Evolutionary conservation across 2,113 vertebrate species (phyloP), one percentile per base, ranked within the genome.

Genomic region (Coryphaenoides rupestris): DNA sequence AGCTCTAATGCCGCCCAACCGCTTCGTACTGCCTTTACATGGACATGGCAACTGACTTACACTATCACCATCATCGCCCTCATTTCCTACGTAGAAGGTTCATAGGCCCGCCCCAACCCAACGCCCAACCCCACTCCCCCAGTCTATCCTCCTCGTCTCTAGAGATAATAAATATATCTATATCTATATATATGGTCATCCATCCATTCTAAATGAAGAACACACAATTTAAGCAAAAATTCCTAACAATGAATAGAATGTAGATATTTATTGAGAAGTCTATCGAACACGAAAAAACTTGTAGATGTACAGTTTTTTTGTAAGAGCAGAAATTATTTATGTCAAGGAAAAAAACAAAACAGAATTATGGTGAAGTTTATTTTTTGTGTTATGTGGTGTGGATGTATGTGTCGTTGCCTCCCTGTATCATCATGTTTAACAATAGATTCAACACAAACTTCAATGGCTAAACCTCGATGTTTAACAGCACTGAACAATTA

Each of bases 31-130:
- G 95, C 96, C 95, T 94, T 96, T 96, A 97, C 96, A 98, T 98
- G 97, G 97, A 99, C 96, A 98, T 98, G 97, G 97, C 97, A 97
- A 94, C 95, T 98, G 95, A 95, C 95, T 96, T 96, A 95, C 93
- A 97, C 95, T 91, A 91, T 98, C 91, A 96, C 92, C 86, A 91
- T 93, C 87, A 91, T 96, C 95, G 93, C 93, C 91, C 83, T 98
- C 95, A 98, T 98, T 89, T 94, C 94, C 93, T 96, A 90, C 94
- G 92, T 96, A 93, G 92, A 97, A 80, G 92, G 94, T 92, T 96
- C 95, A 93, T 97, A 98, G 94, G 94, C 82, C 86, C n/a, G n/a
- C n/a, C 83, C 88, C 92, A 73, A 87, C 89, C 85, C 77, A 89
- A 83, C 85, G 77, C 55, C 85, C 80, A 84, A 86, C 78, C 79